Base-by-base conservation (phyloP, 2,113 vertebrate genomes). In the Zosterops hypoxanthus region DNA sequence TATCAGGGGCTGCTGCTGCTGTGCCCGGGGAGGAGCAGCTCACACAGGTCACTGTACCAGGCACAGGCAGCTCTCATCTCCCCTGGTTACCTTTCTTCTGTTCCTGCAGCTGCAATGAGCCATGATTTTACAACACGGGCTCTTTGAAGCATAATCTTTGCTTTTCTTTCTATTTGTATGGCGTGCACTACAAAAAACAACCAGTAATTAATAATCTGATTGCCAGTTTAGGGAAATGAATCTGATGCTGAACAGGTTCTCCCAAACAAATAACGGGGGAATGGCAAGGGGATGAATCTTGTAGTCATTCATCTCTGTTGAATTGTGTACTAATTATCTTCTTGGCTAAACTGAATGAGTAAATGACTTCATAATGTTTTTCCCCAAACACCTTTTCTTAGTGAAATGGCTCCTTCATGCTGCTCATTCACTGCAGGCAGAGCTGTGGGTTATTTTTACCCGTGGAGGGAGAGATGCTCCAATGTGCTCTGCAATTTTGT, bases 261-360 rank as follows among this genome's bases (percentile, higher is more conserved):
- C 94, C 63, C 42, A 61, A 80, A 89, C 86, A 94, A 94, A 76
- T 68, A 57, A 41, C 0, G 1, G 34, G 39, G 59, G 72, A 65
- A 57, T 39, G 73, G 81, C 82, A 82, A 60, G 84, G 85, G 91
- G 82, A 61, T 82, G 73, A 53, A 59, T 61, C 73, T 60, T 91
- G 69, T 34, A 81, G 83, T 86, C 86, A 84, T 97, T 96, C 57
- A 89, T 96, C 93, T 91, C 93, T 72, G 73, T 76, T 96, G 89
- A 92, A 82, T 91, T 87, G 89, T 95, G 14, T 26, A 72, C 84
- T 94, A 92, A 96, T 95, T 92, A 94, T 92, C 94, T 91, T 95
- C 91, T 92, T 95, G 94, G 94, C 93, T 92, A 95, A 91, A 92
- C 65, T 57, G 63, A 95, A 91, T 87, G 95, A 89, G 83, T 69